Conservation (phyloP, 2,797 vertebrate genomes). For the Rhinella marina region DNA sequence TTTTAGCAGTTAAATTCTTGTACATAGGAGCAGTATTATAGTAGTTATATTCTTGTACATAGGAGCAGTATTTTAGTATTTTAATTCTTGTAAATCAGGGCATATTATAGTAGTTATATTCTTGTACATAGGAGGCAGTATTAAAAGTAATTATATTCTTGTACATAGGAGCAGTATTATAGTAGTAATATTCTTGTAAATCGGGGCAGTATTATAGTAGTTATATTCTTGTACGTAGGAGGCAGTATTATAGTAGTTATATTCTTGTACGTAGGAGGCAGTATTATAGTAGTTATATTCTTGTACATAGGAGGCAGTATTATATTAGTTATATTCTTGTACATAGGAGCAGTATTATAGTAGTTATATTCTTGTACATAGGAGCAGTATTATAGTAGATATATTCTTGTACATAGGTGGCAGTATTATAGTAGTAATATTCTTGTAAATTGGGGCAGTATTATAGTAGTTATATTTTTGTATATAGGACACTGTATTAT, state of each 20-base stretch:
- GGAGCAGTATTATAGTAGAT: not conserved
- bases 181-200: not conserved
- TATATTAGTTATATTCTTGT: too few species aligned
- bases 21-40: not conserved
- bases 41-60: not conserved
- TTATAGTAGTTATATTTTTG: not conserved
- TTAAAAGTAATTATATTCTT: too few species aligned
- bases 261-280: not conserved
- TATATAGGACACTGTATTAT: not conserved
- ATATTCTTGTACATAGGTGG: not conserved
- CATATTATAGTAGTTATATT: not conserved
- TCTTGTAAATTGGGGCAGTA: not conserved
- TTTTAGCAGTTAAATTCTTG: not conserved
- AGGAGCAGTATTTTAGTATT: not conserved
- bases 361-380: not conserved
- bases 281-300: slow-evolving; percentile 3
- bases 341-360: not conserved
- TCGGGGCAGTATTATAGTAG: not conserved
- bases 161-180: not conserved
- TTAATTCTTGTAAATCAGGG: not conserved
- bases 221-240: too few species aligned
- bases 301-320: not conserved
- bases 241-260: too few species aligned
- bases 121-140: too few species aligned
- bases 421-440: not conserved